Percentiles rank a stretch among this genome's conserved stretches.
phyloP scores from a whole-genome alignment of 2,113 vertebrate species.

The Sander vitreus region DNA sequence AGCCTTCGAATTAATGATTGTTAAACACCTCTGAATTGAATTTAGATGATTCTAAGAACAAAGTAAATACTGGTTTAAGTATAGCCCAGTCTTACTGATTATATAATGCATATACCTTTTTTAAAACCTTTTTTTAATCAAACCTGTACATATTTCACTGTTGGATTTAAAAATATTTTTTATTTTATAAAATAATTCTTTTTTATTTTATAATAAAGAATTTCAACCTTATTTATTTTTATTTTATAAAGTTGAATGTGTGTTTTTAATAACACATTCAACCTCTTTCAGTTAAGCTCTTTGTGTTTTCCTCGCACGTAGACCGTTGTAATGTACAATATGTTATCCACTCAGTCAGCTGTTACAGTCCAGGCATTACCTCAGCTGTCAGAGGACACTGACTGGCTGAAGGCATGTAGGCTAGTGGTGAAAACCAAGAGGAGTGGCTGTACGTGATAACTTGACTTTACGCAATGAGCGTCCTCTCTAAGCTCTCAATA shows the following conservation, averaged over 20 bases:
- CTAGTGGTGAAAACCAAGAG: constrained; percentile 28
- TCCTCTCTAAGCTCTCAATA: constrained; percentile 39
- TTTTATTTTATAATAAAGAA: too few species aligned
- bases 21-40: neutral
- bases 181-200: too few species aligned
- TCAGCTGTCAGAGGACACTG: constrained; percentile 63
- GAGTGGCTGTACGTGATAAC: constrained; percentile 72
- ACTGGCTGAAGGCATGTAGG: constrained; percentile 33
- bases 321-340: constrained; percentile 17
- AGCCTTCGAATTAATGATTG: neutral
- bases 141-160: neutral
- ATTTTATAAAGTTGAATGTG: too few species aligned
- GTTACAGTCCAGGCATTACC: constrained; percentile 40
- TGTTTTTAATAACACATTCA: too few species aligned
- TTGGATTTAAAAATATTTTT: neutral
- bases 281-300: neutral
- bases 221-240: too few species aligned
- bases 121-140: neutral
- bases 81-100: neutral
- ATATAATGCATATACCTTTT: neutral
- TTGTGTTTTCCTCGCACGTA: constrained; percentile 33
- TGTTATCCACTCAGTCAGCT: constrained; percentile 51
- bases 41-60: neutral
- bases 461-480: constrained; percentile 66
- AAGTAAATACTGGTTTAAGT: neutral